Percentiles rank a stretch among this genome's conserved stretches.
Evolutionary conservation across 2,888 invertebrate species (phyloP).

Genomic region (Drosophila mettleri): DNA sequence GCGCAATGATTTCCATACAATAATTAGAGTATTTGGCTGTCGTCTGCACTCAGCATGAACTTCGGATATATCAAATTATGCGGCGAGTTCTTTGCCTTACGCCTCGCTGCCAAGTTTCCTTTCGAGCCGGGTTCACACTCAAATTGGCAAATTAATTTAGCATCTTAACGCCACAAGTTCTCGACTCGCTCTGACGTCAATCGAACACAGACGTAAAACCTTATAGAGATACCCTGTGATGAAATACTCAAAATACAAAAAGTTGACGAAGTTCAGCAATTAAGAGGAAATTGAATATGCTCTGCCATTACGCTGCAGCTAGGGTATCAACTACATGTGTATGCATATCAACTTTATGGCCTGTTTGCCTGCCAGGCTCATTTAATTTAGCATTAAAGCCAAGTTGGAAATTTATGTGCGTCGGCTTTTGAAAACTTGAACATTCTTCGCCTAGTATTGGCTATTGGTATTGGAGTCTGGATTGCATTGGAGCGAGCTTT

Average conservation of each 20-base stretch:
- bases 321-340: constrained; percentile 19
- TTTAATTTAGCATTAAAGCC: constrained; percentile 78
- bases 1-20: background rate
- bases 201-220: constrained; percentile 18
- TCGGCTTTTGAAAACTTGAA: constrained; percentile 36
- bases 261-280: too few relatives aligned
- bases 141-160: constrained; percentile 58
- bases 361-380: constrained; percentile 40
- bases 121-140: constrained; percentile 9
- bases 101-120: constrained; percentile 16
- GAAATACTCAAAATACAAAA: too few relatives aligned
- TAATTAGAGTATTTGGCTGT: background rate
- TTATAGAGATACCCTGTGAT: background rate
- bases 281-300: background rate
- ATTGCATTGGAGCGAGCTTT: constrained; percentile 16
- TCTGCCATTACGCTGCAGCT: background rate
- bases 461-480: background rate
- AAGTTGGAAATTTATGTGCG: constrained; percentile 55
- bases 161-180: constrained; percentile 46
- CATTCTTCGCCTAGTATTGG: constrained; percentile 22
- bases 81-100: background rate
- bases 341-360: constrained; percentile 1
- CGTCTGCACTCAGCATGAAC: background rate
- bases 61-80: constrained; percentile 2
- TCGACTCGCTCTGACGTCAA: constrained; percentile 26